These are phyloP conservation scores for Vanacampus margaritifer DNA, from an alignment of 2,113 vertebrate species.

Conservation along the genomic window DNA sequence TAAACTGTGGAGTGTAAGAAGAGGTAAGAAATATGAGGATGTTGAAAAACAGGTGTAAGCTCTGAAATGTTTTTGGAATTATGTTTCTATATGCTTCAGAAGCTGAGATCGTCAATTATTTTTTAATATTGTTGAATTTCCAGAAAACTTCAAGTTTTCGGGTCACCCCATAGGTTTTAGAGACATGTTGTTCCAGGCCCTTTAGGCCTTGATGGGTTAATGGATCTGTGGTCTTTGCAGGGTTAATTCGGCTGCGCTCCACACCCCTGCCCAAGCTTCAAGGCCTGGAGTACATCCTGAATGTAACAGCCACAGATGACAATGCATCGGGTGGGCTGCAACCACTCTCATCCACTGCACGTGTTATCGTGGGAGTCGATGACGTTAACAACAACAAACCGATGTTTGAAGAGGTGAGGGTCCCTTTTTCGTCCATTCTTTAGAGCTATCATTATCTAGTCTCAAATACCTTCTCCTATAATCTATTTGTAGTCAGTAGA, in stretches of 20 bases:
- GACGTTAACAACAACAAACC: constrained; percentile 91
- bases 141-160: no score
- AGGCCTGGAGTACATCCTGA: constrained; percentile 82
- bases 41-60: no score
- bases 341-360: constrained; percentile 75
- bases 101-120: no score
- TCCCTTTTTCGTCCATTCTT: neutral
- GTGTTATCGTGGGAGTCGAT: constrained; percentile 80
- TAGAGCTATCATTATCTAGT: neutral
- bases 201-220: no score
- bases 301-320: constrained; percentile 83
- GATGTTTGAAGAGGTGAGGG: constrained; percentile 80
- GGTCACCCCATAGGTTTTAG: no score
- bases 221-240: constrained; percentile 60
- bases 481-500: neutral
- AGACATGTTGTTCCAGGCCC: no score
- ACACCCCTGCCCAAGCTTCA: constrained; percentile 79
- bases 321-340: constrained; percentile 79
- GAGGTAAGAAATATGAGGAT: no score
- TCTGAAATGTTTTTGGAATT: no score
- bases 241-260: constrained; percentile 82
- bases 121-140: no score
- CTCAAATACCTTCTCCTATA: neutral
- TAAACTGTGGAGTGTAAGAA: no score
- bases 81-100: no score